Base-by-base conservation (phyloP, 1,140 invertebrate genomes). In the Samia ricini region DNA sequence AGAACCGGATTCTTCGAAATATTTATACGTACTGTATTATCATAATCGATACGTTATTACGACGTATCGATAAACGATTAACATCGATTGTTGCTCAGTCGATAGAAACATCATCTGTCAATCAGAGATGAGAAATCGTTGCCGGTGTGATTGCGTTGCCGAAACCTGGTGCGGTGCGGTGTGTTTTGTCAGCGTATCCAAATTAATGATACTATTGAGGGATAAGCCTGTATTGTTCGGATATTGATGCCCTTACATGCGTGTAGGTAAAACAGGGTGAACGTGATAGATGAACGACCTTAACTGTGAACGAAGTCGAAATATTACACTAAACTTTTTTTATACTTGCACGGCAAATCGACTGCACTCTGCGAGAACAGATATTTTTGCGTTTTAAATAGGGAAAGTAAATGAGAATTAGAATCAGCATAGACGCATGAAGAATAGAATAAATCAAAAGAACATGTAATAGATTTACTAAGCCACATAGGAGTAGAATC, bases 71-170 rank as follows among this genome's bases (percentile, higher is more conserved):
- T 67, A 48, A 68, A 58, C 67, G 61, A 74, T 74, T 70, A 74
- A 75, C 74, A 64, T 72, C 61, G 70, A 68, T 24, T 42, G 5
- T 15, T 67, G 42, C 54, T 57, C 56, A 64, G 42, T 58, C 26
- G 72, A 82, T 82, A 77, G 77, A 81, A 65, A 78, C 72, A 82
- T 82, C 78, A 82, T 29, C 70, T 75, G 82, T 85, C 82, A 81
- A 77, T 85, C 76, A 78, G 24, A n/a, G 24, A 65, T 74, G 72
- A 77, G 61, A 71, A 68, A 80, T 80, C 65, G 70, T 69, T 55
- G 36, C 67, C 52, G 33, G 55, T 57, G 23, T 22, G 58, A 18
- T 56, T 52, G 51, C 33, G 61, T 61, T 63, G n/a, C 20, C 12
- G 51, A n/a, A 52, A 10, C 20, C 2, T 20, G 51, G 19, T 15